These are phyloP conservation scores for Calycopis cecrops DNA, from an alignment of 1,140 invertebrate genomes.

Conservation along the genomic window DNA sequence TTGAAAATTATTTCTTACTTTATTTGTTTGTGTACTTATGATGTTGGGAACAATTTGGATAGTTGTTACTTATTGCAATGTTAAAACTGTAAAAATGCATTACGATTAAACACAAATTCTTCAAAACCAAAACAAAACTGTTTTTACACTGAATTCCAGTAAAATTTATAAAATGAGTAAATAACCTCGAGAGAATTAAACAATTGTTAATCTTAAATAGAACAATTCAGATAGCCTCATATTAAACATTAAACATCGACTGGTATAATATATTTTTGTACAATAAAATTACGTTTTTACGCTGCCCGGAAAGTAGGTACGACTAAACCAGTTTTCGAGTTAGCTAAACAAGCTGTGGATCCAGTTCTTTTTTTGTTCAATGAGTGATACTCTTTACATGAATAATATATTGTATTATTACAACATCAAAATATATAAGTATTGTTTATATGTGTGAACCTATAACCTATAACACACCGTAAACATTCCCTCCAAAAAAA, in stretches of 20 bases:
- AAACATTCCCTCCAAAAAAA: conserved; percentile 63
- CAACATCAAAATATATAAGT: neutral
- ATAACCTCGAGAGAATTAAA: too few species aligned
- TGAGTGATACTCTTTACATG: neutral
- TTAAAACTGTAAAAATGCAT: too few species aligned
- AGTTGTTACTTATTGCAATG: too few species aligned
- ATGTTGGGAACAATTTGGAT: too few species aligned
- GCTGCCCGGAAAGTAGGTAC: conserved; percentile 19
- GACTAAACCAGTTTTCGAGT: conserved; percentile 40
- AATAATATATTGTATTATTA: neutral
- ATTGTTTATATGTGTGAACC: neutral
- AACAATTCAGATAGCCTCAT: neutral
- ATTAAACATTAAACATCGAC: conserved; percentile 1
- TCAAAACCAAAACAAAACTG: too few species aligned
- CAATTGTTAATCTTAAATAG: too few species aligned
- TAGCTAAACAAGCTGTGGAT: conserved; percentile 35
- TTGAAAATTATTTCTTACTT: too few species aligned
- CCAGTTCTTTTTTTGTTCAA: conserved; percentile 33
- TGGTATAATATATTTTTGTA: conserved; percentile 16
- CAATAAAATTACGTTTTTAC: conserved; percentile 24
- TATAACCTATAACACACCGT: conserved; percentile 24
- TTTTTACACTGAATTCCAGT: too few species aligned
- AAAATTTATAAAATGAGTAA: too few species aligned
- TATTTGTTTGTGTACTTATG: too few species aligned
- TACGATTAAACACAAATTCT: too few species aligned